Base-by-base conservation (phyloP, 2,113 vertebrate genomes). In the Accipiter cooperii region DNA sequence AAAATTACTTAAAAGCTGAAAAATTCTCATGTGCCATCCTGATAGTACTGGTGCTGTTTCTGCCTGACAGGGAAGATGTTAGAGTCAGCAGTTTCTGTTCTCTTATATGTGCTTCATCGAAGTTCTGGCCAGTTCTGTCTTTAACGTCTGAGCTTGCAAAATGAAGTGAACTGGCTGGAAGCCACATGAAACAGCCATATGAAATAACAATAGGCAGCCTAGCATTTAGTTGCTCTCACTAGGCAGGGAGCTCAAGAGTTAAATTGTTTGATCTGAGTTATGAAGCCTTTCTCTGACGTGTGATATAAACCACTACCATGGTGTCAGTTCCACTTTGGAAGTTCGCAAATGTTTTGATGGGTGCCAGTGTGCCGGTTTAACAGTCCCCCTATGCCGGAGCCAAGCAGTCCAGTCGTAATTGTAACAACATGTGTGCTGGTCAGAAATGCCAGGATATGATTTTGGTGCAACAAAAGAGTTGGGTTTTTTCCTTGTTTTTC, bases 291-390 rank as follows among this genome's bases (percentile, higher is more conserved):
- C 91, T 91, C 92, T 98, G 97, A 98, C 97, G 87, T 97, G 94
- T 96, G 97, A 98, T 97, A 97, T 82, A 98, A 98, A 98, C 97
- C 98, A 98, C 96, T 96, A 84, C 97, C 93, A 54, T 88, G 96
- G 97, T 97, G 97, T 98, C 98, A 98, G 97, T 98, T 98, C 97
- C 97, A 98, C 97, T 98, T 98, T 97, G 97, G 98, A 98, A 97
- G 96, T 95, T 97, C 40, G 26, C 91, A 80, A 97, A 97, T 97
- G 97, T 98, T 98, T 98, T 98, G 98, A 98, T 97, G 98, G 98
- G 98, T 98, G 98, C 98, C 98, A 98, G 98, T 97, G 96, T 97
- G 96, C 97, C 5, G 94, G 90, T 97, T 98, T 98, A 97, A 97
- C 98, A 92, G 96, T 96, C 97, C 96, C 96, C 95, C 96, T 97